Evolutionary conservation across 2,113 vertebrate species (phyloP).

Genomic region (Ameiurus melas): DNA sequence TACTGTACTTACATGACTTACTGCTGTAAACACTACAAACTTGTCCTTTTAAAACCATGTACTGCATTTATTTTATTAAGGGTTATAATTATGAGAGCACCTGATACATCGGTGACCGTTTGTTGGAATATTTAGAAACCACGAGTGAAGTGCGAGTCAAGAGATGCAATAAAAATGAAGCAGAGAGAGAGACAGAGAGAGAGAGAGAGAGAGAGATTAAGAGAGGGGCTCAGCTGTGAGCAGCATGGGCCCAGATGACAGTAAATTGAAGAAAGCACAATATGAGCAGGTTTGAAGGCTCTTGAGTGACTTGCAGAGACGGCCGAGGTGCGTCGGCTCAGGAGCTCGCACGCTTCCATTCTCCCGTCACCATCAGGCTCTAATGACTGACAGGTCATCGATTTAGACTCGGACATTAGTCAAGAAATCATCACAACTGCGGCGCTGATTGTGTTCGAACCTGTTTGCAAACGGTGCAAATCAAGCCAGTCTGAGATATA

Average conservation of each 20-base stretch:
- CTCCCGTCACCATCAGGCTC: conserved; percentile 25
- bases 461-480: neutral
- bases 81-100: neutral
- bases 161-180: conserved; percentile 10
- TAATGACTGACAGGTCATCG: conserved; percentile 34
- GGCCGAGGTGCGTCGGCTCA: conserved; percentile 52
- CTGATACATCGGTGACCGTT: neutral
- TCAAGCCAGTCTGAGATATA: neutral
- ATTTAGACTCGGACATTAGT: conserved; percentile 6
- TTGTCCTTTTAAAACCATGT: neutral
- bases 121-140: neutral
- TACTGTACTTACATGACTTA: too few species aligned
- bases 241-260: conserved; percentile 69
- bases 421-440: neutral
- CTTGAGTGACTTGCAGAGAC: conserved; percentile 62
- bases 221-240: conserved; percentile 73
- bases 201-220: conserved; percentile 44
- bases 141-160: neutral
- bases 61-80: neutral
- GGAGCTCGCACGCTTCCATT: conserved; percentile 27
- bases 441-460: neutral
- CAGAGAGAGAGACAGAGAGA: conserved; percentile 38
- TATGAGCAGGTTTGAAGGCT: conserved; percentile 75
- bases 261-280: conserved; percentile 75
- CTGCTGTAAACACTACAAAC: neutral